Evolutionary conservation across 2,797 vertebrate genomes (phyloP).

Genomic region (Lates japonicus): DNA sequence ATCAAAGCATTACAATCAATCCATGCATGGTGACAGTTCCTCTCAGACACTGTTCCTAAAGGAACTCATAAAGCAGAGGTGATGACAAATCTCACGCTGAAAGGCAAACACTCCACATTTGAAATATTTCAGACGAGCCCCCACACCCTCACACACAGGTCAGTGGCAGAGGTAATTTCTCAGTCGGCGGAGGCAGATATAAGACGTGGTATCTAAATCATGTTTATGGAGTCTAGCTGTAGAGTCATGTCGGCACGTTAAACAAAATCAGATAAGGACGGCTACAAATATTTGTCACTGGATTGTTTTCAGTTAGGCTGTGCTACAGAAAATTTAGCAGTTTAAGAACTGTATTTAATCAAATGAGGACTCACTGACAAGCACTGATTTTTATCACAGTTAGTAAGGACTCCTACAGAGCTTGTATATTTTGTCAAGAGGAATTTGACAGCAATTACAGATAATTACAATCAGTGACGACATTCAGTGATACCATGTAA

Average conservation of each 20-base stretch:
- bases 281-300: constrained; percentile 27
- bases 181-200: constrained; percentile 43
- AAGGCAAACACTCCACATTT: constrained; percentile 46
- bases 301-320: constrained; percentile 11
- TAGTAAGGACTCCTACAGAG: constrained; percentile 40
- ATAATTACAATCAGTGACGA: constrained; percentile 69
- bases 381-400: constrained; percentile 53
- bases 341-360: not conserved
- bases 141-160: constrained; percentile 29
- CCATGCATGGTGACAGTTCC: constrained; percentile 18
- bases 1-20: constrained; percentile 67
- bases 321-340: constrained; percentile 22
- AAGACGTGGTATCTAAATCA: constrained; percentile 49
- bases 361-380: constrained; percentile 38
- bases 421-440: constrained; percentile 33
- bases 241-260: constrained; percentile 8
- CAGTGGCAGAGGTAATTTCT: constrained; percentile 48
- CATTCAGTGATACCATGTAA: constrained; percentile 60
- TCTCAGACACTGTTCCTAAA: constrained; percentile 30
- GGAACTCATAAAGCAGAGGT: constrained; percentile 63
- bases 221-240: constrained; percentile 41
- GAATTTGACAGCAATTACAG: constrained; percentile 56
- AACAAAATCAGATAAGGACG: constrained; percentile 28
- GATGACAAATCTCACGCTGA: constrained; percentile 58
- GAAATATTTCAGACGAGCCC: constrained; percentile 47